Evolutionary conservation across 2,113 vertebrate species (phyloP).

Genomic region (Protobothrops mucrosquamatus): DNA sequence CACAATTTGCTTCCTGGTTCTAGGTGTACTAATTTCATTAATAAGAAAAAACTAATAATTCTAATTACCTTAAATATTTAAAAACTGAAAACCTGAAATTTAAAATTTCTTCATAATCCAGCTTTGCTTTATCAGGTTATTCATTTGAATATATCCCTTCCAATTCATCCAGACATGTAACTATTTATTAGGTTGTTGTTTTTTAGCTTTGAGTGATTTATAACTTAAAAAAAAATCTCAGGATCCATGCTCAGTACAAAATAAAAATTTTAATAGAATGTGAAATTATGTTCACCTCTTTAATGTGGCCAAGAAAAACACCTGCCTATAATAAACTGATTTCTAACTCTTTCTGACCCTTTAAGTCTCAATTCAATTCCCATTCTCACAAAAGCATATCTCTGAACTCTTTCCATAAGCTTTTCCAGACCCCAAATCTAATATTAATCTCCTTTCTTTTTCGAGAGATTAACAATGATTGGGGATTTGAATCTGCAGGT

Average conservation of each 20-base stretch:
- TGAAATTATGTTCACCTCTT: neutral
- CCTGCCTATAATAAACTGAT: neutral
- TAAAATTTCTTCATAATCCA: neutral
- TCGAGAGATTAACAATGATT: neutral
- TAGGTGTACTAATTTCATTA: neutral
- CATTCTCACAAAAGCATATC: rapidly evolving
- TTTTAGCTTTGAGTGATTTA: neutral
- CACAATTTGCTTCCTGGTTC: neutral
- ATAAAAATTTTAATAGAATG: neutral
- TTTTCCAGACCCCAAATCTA: conserved; percentile 18
- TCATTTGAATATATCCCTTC: neutral
- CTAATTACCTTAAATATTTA: neutral
- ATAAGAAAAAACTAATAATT: neutral
- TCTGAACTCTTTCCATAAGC: rapidly evolving
- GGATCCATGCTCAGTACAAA: neutral
- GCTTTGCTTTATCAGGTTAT: neutral
- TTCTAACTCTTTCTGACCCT: neutral
- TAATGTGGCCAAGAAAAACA: neutral
- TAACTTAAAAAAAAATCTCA: rapidly evolving
- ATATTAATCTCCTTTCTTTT: conserved; percentile 21
- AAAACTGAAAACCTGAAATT: neutral
- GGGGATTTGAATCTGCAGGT: conserved; percentile 22
- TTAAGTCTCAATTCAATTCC: conserved; percentile 7
- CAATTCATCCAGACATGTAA: neutral
- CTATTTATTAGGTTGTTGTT: neutral